Evolutionary conservation across 2,888 invertebrate genomes (phyloP).

Genomic region (Philaethria dido): DNA sequence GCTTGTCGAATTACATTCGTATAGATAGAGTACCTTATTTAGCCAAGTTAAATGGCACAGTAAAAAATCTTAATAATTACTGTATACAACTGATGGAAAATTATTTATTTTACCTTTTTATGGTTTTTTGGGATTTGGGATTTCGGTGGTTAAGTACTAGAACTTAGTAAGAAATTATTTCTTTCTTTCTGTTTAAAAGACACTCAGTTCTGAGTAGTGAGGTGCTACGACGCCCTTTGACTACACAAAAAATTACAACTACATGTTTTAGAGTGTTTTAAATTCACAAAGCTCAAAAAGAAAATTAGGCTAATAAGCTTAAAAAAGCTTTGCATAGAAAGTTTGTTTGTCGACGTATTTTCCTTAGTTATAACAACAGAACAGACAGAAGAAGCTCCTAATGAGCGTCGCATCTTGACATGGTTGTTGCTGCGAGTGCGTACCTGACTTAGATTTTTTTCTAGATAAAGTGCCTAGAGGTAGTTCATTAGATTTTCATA

Average conservation of each 20-base stretch:
- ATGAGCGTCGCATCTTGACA: constrained; percentile 39
- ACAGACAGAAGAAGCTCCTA: constrained; percentile 32
- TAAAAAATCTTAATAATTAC: too few species aligned
- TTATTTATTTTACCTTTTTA: too few species aligned
- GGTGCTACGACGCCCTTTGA: not conserved
- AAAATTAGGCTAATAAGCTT: not conserved
- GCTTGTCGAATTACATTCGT: constrained; percentile 27
- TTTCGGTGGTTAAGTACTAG: too few species aligned
- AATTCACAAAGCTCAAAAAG: not conserved
- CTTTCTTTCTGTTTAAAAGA: not conserved
- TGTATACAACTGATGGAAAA: too few species aligned
- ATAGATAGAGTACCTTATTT: constrained; percentile 19
- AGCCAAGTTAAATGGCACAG: too few species aligned
- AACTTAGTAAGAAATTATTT: too few species aligned
- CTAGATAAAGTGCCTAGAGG: constrained; percentile 28
- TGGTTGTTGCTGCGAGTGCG: constrained; percentile 29
- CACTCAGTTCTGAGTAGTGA: not conserved
- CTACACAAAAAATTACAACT: not conserved
- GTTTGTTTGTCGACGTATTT: constrained; percentile 5
- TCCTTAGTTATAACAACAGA: constrained; percentile 26
- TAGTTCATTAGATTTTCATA: constrained; percentile 14
- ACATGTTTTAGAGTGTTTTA: not conserved
- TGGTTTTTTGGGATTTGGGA: too few species aligned
- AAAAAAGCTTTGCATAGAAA: not conserved
- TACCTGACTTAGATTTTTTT: constrained; percentile 41